Percentiles rank a stretch among this genome's conserved stretches.
phyloP scores from a whole-genome alignment of 30 jellyfish, hydroid and myxozoan genomes.

The Aurelia aurita region DNA sequence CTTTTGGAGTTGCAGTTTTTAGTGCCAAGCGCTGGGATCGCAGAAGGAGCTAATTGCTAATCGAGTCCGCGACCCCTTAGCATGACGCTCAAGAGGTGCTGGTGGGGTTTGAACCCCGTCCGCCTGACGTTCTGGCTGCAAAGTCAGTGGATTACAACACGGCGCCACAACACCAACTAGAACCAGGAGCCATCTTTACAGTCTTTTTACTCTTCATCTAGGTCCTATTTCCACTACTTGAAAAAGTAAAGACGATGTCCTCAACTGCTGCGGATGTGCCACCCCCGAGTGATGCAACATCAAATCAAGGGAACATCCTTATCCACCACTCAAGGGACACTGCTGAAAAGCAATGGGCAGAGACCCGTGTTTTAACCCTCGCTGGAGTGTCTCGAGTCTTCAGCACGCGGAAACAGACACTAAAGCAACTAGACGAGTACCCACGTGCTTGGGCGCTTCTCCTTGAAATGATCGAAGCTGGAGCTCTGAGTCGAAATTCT shows the following conservation, averaged over 20 bases:
- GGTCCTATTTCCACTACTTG: constrained; percentile 91
- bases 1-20: too few species aligned
- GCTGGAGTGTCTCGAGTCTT: constrained; percentile 98
- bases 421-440: constrained; percentile 72
- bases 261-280: constrained; percentile 98
- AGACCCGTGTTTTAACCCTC: constrained; percentile 88
- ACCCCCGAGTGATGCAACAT: constrained; percentile 91
- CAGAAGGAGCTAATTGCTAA: too few species aligned
- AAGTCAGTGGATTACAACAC: too few species aligned
- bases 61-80: too few species aligned
- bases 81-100: too few species aligned
- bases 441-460: constrained; percentile 98
- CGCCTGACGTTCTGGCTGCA: too few species aligned
- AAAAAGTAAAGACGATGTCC: constrained; percentile 90
- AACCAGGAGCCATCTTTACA: too few species aligned
- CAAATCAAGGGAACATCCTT: constrained; percentile 87
- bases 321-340: constrained; percentile 97
- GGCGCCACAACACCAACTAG: too few species aligned
- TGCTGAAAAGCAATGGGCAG: constrained; percentile 99
- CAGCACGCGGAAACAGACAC: constrained; percentile 76
- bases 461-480: constrained; percentile 90
- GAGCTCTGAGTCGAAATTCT: constrained; percentile 84
- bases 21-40: too few species aligned
- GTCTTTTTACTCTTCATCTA: constrained; percentile 1
- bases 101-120: too few species aligned